Percentiles rank a stretch among this genome's conserved stretches.
phyloP scores from a whole-genome alignment of 2,113 vertebrate genomes.

The Tenrec ecaudatus region DNA sequence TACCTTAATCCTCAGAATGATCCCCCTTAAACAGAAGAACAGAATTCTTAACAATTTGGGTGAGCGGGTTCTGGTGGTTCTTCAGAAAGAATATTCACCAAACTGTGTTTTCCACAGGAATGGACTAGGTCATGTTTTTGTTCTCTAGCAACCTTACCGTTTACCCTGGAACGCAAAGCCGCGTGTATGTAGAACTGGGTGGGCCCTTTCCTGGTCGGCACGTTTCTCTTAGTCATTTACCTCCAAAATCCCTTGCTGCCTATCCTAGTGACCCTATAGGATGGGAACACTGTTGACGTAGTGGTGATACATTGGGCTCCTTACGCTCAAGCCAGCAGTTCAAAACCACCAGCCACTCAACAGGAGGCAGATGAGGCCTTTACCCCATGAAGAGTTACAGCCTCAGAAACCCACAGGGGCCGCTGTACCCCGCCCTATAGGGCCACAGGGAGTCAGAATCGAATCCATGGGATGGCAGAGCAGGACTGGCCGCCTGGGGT shows the following conservation, averaged over 20 bases:
- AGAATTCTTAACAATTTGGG: neutral
- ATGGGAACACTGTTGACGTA: too few relatives aligned
- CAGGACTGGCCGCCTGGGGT: too few relatives aligned
- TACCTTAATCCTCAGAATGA: neutral
- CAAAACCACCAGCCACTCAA: too few relatives aligned
- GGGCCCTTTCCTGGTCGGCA: conserved; percentile 22
- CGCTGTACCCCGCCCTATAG: too few relatives aligned
- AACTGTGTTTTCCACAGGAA: neutral
- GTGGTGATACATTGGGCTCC: too few relatives aligned
- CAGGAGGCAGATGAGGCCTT: too few relatives aligned
- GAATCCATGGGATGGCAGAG: too few relatives aligned
- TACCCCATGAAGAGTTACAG: too few relatives aligned
- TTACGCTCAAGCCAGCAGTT: too few relatives aligned
- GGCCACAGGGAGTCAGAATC: too few relatives aligned
- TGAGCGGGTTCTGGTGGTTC: neutral
- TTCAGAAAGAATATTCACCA: conserved; percentile 18
- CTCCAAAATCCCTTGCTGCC: neutral
- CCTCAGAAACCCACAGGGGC: too few relatives aligned
- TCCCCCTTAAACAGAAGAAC: neutral
- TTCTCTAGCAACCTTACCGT: conserved; percentile 27
- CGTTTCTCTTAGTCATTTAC: neutral
- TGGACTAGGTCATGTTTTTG: neutral
- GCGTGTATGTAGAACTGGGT: neutral
- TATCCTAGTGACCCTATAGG: too few relatives aligned
- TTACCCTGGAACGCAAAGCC: conserved; percentile 24